Base-by-base conservation (phyloP, 92 coral and sea anemone species). In the Umimayanthus chanpuru region DNA sequence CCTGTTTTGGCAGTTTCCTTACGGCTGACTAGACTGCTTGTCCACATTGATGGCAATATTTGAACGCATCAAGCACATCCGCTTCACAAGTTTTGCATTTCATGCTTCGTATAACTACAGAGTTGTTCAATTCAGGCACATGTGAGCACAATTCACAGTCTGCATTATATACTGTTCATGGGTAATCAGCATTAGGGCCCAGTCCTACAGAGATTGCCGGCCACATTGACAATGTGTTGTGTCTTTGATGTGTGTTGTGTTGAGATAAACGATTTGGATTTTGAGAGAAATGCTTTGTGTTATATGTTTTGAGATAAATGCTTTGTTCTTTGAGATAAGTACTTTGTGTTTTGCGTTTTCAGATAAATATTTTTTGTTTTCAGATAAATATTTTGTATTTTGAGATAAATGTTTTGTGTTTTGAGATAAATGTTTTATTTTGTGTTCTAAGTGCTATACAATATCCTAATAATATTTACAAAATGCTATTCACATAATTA, bases 41-140 rank as follows among this genome's bases (percentile, higher is more conserved):
- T 61, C 67, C 67, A 61, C 67, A 61, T 14, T 9, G 53, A 73
- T 81, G 91, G 56, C 91, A 88, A 73, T 81, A 89, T 71, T 89
- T 89, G 76, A 89, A 89, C 66, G 16, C 72, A 47, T 81, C 70
- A 65, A 88, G 74, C 50, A 81, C 87, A 88, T 88, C 90, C 41
- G 86, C 86, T 61, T 68, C 68, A 79, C 86, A 88, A 64, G 68
- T 88, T 66, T 88, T 68, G 80, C 90, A 88, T 40, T 88, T 88
- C 73, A 66, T 88, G 29, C 44, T 20, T 81, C 85, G 2, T 30
- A 73, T 73, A 73, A n/a, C 39, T 9, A 70, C 74, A 26, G 26
- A 70, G 39, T 11, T 73, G 47, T 30, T 73, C 77, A 32, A 32
- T 0, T 32, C 36, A 70, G 38, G 38, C 74, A 73, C 36, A n/a